Evolutionary conservation across 2,113 vertebrate species (phyloP).

Genomic region (Columbina picui): DNA sequence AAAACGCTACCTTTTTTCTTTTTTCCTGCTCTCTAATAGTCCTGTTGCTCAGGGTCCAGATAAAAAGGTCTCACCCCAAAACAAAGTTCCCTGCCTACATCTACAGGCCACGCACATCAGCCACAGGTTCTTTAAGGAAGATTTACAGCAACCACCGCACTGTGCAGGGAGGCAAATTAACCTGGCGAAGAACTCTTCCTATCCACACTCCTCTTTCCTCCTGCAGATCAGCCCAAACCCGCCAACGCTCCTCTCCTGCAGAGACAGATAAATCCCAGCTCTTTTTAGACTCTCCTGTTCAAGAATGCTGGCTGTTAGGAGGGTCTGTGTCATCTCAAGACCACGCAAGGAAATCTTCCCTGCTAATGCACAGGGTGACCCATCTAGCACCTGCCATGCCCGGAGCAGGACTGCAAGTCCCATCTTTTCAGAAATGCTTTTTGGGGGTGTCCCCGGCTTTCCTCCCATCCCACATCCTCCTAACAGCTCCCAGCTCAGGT

Average conservation of each 20-base stretch:
- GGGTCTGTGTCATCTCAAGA: background rate
- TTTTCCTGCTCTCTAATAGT: background rate
- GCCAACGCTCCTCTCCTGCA: background rate
- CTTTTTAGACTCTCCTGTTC: background rate
- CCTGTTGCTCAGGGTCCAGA: background rate
- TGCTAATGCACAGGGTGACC: background rate
- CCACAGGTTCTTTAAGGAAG: background rate
- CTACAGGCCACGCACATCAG: rapidly evolving
- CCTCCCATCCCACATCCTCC: background rate
- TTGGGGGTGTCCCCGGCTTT: background rate
- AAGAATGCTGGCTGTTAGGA: background rate
- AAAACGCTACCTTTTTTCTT: background rate
- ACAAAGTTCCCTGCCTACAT: background rate
- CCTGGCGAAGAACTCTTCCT: background rate
- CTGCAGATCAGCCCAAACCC: background rate
- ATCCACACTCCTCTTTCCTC: background rate
- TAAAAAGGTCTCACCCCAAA: background rate
- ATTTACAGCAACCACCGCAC: background rate
- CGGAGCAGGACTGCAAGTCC: rapidly evolving
- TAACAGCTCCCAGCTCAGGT: background rate
- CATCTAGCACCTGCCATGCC: background rate
- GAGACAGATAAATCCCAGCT: background rate
- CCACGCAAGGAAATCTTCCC: background rate
- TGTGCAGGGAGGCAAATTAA: rapidly evolving
- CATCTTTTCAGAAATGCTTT: background rate